Evolutionary conservation across 1,140 invertebrate species (phyloP), one percentile per base, ranked within the genome.

Genomic region (Cepaea nemoralis): DNA sequence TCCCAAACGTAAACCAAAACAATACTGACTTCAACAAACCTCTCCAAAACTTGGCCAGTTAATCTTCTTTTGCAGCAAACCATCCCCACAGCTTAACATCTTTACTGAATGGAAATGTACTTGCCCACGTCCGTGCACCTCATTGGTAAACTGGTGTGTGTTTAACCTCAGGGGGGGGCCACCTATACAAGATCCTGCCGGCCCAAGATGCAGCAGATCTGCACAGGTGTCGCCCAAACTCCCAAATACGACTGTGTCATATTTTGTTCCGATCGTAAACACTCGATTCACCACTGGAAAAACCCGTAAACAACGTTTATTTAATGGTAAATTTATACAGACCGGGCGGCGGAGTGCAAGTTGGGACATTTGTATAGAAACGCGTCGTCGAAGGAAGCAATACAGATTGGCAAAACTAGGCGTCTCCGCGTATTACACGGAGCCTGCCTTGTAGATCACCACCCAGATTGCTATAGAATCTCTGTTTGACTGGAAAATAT

Each of bases 311-410:
- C 12, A 63, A 63, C 27, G 33, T 63, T 63, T 63, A 63, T 63
- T 63, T 63, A 63, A 63, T 10, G n/a, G 59, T 63, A 63, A 63
- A 63, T 63, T 63, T 63, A 63, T 31, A 63, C 59, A 63, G 27
- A 0, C 22, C 59, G n/a, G 59, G 6, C 59, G 5, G 5, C n/a
- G n/a, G 3, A 31, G 59, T 31, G 27, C 27, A 63, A 27, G n/a
- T n/a, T 16, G 27, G 33, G 33, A 31, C 27, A 63, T 63, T 27
- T 63, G 59, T 63, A 63, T 27, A 63, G 59, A 16, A 19, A 63
- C 50, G n/a, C n/a, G n/a, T 31, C 27, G 33, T n/a, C 59, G 59
- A 22, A 16, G 50, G 5, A 14, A 55, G 3, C 22, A 24, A 19
- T 22, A 45, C 42, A 45, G 8, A 8, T 45, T 19, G 19, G 42